phyloP scores from a whole-genome alignment of 2,888 invertebrate genomes.

The Andrena flavipes region DNA sequence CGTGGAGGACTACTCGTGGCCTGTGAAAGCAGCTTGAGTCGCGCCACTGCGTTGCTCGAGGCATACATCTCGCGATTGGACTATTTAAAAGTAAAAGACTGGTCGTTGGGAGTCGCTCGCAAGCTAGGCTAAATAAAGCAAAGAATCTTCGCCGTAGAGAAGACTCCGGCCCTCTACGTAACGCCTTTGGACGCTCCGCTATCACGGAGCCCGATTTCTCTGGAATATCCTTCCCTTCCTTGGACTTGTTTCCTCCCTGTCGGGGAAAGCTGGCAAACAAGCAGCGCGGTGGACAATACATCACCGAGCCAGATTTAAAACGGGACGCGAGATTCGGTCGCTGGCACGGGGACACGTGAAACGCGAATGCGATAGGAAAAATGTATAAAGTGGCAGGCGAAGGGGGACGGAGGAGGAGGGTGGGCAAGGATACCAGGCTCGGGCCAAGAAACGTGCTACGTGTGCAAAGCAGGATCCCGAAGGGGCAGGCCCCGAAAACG shows the following conservation, averaged over 20 bases:
- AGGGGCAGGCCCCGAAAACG: constrained; percentile 66
- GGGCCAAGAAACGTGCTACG: constrained; percentile 68
- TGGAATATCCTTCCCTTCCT: background rate
- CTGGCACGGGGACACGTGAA: constrained; percentile 61
- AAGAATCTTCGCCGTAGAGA: no score
- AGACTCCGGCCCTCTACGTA: no score
- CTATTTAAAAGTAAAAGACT: no score
- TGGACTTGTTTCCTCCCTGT: background rate
- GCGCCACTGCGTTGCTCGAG: no score
- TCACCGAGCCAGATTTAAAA: constrained; percentile 69
- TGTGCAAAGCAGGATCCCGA: constrained; percentile 67
- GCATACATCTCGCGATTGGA: no score
- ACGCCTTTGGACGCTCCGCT: no score
- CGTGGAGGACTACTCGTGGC: no score
- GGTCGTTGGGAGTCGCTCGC: no score
- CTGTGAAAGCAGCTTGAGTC: no score
- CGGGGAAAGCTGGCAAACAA: constrained; percentile 19
- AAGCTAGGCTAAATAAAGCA: no score
- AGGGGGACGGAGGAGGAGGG: background rate
- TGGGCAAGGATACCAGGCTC: background rate
- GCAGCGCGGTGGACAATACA: constrained; percentile 58
- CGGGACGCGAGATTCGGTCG: constrained; percentile 62
- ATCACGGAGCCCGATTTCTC: background rate
- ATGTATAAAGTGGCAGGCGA: constrained; percentile 66
- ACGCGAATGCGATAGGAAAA: constrained; percentile 72